Evolutionary conservation across 2,113 vertebrate genomes (phyloP).

Genomic region (Hemichromis elongatus): DNA sequence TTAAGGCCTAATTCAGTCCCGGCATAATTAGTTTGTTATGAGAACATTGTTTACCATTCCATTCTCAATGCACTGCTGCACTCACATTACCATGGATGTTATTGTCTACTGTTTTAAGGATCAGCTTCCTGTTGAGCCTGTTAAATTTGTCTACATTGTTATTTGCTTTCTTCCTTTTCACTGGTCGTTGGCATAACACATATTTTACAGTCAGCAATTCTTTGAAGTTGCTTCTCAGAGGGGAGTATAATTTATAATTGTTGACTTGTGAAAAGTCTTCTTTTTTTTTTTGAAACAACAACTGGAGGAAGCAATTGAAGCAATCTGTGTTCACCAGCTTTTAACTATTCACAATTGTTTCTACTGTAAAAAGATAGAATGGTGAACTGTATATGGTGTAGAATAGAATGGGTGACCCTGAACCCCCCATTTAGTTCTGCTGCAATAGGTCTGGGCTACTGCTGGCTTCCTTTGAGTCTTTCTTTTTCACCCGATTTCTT

Average conservation of each 20-base stretch:
- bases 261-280: background rate
- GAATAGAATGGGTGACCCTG: background rate
- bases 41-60: constrained; percentile 24
- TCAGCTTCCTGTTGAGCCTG: constrained; percentile 10
- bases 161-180: background rate
- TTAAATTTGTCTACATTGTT: constrained; percentile 16
- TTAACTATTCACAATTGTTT: background rate
- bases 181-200: background rate
- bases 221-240: background rate
- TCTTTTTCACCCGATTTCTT: background rate
- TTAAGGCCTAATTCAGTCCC: constrained; percentile 19
- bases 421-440: background rate
- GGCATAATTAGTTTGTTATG: constrained; percentile 42
- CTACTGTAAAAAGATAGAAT: background rate
- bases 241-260: background rate
- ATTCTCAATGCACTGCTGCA: constrained; percentile 37
- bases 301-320: background rate
- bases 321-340: background rate
- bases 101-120: constrained; percentile 26
- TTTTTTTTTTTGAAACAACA: background rate
- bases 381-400: background rate
- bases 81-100: constrained; percentile 22
- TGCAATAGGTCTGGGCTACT: background rate
- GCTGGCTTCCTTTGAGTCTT: background rate
- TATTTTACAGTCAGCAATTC: background rate